A percentile compares a stretch with the other conserved stretches of the same genome.
Conservation (phyloP, 2,888 invertebrate genomes). For the Agrochola litura region DNA sequence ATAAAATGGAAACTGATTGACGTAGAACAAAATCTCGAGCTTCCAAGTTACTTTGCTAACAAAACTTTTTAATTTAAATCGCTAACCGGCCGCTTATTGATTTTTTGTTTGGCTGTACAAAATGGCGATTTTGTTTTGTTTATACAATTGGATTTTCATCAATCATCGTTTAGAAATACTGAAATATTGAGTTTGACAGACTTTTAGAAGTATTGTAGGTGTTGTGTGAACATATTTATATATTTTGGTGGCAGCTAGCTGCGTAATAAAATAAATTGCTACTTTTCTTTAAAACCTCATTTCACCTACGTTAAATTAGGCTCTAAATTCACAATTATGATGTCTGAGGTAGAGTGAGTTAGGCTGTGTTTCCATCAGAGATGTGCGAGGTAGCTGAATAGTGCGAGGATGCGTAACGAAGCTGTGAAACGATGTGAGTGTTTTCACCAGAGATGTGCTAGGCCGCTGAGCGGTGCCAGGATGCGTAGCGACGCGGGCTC, state of each 20-base stretch:
- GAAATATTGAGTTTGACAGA: constrained; percentile 17
- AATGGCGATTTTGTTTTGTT: constrained; percentile 45
- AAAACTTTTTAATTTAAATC: constrained; percentile 64
- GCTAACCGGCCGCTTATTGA: constrained; percentile 58
- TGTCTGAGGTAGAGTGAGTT: too few relatives aligned
- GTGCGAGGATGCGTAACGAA: too few relatives aligned
- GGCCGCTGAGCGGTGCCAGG: too few relatives aligned
- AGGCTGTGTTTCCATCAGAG: too few relatives aligned
- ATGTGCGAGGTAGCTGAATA: too few relatives aligned
- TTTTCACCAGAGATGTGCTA: too few relatives aligned
- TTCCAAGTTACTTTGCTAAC: constrained; percentile 50
- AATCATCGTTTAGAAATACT: constrained; percentile 33
- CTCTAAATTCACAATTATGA: too few relatives aligned
- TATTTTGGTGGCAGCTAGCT: neutral
- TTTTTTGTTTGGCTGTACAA: constrained; percentile 59
- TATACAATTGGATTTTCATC: constrained; percentile 46
- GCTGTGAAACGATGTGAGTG: too few relatives aligned
- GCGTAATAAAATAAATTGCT: neutral
- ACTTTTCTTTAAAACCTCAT: neutral
- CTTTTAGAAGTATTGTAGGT: neutral
- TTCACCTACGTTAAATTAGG: neutral
- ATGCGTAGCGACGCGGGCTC: too few relatives aligned
- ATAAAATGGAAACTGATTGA: constrained; percentile 53
- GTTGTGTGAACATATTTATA: neutral
- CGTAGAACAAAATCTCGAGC: constrained; percentile 50